A percentile compares a stretch with the other conserved stretches of the same genome.
phyloP scores from a whole-genome alignment of 2,888 invertebrate species.

The Julus scandinavius region DNA sequence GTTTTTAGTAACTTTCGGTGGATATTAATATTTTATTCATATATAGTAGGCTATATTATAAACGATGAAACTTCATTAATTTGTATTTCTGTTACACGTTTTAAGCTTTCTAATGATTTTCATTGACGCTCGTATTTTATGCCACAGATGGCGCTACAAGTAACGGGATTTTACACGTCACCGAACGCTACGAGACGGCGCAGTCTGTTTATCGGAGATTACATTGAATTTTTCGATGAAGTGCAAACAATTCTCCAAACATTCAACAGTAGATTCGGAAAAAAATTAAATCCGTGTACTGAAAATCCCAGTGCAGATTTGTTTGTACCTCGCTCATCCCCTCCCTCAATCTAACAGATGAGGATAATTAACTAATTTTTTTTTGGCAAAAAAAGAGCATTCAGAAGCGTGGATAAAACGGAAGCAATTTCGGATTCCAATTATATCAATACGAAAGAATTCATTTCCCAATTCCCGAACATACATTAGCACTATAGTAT shows the following conservation, averaged over 20 bases:
- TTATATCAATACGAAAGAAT: neutral
- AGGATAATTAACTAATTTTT: neutral
- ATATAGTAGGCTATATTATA: too few relatives aligned
- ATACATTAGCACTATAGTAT: neutral
- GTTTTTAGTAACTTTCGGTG: too few relatives aligned
- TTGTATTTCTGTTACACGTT: too few relatives aligned
- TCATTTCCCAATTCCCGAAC: neutral
- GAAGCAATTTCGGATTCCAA: neutral
- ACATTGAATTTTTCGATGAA: neutral
- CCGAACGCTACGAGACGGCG: neutral
- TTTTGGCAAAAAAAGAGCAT: neutral
- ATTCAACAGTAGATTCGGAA: neutral
- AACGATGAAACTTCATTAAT: too few relatives aligned
- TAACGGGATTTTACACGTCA: neutral
- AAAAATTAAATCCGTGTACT: neutral
- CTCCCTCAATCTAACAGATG: neutral
- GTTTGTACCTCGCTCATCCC: neutral
- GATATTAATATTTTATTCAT: too few relatives aligned
- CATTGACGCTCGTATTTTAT: too few relatives aligned
- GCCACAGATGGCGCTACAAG: too few relatives aligned
- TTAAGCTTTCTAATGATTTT: too few relatives aligned
- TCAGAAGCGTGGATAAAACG: neutral
- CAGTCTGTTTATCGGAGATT: neutral
- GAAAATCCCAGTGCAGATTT: neutral
- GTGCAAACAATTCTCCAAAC: neutral